These are phyloP conservation scores for Pammene aurita DNA, from an alignment of 2,888 invertebrate species.

Conservation along the genomic window DNA sequence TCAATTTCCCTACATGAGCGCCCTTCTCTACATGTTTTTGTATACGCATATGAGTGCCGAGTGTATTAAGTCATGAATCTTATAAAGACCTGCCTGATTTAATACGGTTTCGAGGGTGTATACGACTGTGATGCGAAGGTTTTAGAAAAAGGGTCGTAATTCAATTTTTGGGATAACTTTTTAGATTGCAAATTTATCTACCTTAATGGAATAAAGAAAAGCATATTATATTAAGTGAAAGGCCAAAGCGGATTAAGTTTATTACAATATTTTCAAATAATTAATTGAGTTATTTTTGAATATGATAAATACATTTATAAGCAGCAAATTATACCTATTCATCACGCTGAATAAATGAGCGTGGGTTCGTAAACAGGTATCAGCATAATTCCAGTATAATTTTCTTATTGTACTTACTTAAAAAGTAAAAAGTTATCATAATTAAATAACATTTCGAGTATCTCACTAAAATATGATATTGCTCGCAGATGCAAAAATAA, in stretches of 20 bases:
- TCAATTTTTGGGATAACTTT: conserved; percentile 35
- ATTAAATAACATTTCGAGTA: neutral
- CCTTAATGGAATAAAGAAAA: conserved; percentile 5
- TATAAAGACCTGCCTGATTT: conserved; percentile 76
- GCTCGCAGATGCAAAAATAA: too few relatives aligned
- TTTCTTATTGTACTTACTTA: neutral
- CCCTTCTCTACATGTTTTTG: conserved; percentile 74
- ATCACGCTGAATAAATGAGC: neutral
- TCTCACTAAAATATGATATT: neutral
- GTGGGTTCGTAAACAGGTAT: neutral
- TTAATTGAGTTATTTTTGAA: neutral
- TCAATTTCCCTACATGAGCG: conserved; percentile 82
- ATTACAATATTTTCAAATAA: neutral
- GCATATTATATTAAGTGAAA: neutral
- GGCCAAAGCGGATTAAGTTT: neutral
- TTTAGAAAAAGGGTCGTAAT: conserved; percentile 36
- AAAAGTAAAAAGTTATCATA: neutral
- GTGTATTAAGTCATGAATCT: conserved; percentile 81
- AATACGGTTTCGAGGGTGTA: conserved; percentile 52
- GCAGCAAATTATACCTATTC: neutral
- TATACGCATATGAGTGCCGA: conserved; percentile 70
- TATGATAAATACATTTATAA: neutral
- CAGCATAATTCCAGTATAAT: neutral
- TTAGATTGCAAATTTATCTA: conserved; percentile 28
- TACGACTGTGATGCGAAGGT: conserved; percentile 43